These are phyloP conservation scores for Leptinotarsa haldemani DNA, from an alignment of 2,888 invertebrate genomes.

Conservation along the genomic window DNA sequence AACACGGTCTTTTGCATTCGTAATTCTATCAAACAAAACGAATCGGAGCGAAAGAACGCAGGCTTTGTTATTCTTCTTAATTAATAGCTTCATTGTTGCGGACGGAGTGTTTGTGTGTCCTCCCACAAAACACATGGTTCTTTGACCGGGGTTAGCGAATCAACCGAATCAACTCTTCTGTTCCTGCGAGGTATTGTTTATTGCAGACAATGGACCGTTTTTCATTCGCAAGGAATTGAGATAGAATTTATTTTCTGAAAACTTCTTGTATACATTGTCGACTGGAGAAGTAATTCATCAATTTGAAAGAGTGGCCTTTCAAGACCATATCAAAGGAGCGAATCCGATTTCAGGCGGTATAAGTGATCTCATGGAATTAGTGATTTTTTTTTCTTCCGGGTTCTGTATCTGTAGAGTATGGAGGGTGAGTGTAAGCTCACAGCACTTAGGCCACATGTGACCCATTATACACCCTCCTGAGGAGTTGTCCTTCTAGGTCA, in stretches of 20 bases:
- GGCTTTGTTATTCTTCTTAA: conserved; percentile 19
- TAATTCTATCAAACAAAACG: conserved; percentile 25
- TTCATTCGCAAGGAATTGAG: background rate
- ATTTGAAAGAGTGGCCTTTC: background rate
- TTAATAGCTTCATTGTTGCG: conserved; percentile 13
- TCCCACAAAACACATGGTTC: conserved; percentile 19
- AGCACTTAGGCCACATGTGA: no score
- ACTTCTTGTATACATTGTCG: background rate
- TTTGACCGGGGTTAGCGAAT: conserved; percentile 7
- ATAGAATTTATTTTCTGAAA: background rate
- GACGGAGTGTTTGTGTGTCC: conserved; percentile 10
- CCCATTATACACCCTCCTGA: no score
- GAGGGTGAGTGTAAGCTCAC: no score
- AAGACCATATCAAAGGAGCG: background rate
- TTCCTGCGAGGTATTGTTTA: conserved; percentile 2
- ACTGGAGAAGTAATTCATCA: background rate
- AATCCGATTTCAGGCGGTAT: no score
- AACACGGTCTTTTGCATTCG: conserved; percentile 26
- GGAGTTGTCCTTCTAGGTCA: no score
- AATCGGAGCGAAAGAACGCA: conserved; percentile 11
- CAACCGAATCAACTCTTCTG: background rate
- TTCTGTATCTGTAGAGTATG: no score
- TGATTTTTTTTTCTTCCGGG: no score
- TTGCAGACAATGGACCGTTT: conserved; percentile 1
- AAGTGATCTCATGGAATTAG: no score